A percentile compares a stretch with the other conserved stretches of the same genome.
Conservation (phyloP, 1,140 invertebrate species). For the Drosophila azteca region DNA sequence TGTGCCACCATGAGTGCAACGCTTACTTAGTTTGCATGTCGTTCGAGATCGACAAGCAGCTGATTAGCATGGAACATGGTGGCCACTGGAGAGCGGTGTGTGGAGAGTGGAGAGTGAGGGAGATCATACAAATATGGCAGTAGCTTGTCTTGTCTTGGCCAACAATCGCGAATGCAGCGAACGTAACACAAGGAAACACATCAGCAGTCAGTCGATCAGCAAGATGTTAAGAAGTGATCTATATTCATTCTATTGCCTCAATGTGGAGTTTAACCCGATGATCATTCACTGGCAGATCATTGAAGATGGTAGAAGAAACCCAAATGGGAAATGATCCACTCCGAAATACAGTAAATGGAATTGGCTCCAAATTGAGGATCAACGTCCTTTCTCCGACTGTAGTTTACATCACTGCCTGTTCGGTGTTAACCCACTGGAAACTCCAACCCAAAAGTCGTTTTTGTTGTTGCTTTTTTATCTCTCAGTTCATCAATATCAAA, state of each 20-base stretch:
- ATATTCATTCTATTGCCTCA: not conserved
- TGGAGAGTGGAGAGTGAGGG: not conserved
- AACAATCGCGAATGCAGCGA: slow-evolving; percentile 5
- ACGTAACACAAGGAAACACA: slow-evolving; percentile 1
- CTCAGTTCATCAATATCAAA: slow-evolving; percentile 44
- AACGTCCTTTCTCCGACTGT: too few species aligned
- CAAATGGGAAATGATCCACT: too few species aligned
- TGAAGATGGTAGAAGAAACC: not conserved
- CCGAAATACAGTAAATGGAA: not conserved
- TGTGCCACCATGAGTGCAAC: not conserved
- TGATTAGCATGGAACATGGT: slow-evolving; percentile 46
- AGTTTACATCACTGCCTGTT: too few species aligned
- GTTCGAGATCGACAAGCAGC: slow-evolving; percentile 47
- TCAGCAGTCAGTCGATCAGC: not conserved
- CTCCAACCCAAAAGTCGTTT: not conserved
- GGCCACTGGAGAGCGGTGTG: not conserved
- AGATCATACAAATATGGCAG: slow-evolving; percentile 14
- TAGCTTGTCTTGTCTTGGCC: slow-evolving; percentile 16
- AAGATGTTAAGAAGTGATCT: too few species aligned
- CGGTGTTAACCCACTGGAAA: too few species aligned
- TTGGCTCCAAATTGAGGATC: not conserved
- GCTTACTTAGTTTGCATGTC: slow-evolving; percentile 31
- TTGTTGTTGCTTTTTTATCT: slow-evolving; percentile 18
- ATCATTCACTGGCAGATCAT: not conserved
- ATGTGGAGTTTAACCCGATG: too few species aligned